Evolutionary conservation across 2,113 vertebrate species (phyloP).

Genomic region (Bubo scandiacus): DNA sequence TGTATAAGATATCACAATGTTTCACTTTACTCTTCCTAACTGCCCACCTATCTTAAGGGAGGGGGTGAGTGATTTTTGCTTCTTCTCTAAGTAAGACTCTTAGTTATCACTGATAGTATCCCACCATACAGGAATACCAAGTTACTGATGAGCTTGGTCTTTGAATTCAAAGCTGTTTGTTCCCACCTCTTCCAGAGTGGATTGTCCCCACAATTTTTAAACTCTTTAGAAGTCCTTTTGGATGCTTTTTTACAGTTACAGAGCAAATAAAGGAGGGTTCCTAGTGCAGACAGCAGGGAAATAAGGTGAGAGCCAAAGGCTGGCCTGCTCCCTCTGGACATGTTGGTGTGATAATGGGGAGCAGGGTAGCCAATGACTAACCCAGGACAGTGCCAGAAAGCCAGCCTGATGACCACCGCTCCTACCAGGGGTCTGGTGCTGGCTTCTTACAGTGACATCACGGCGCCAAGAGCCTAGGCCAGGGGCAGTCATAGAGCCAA

Average conservation of each 20-base stretch:
- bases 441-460: neutral
- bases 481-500: neutral
- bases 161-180: neutral
- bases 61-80: neutral
- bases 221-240: neutral
- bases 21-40: neutral
- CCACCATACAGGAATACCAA: neutral
- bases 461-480: neutral
- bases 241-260: neutral
- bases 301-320: neutral
- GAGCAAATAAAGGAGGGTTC: neutral
- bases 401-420: neutral
- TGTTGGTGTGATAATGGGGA: neutral
- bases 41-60: neutral
- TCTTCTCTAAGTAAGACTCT: neutral
- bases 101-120: neutral
- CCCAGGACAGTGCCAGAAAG: neutral
- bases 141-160: neutral
- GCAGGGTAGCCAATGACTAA: neutral
- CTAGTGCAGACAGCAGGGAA: neutral
- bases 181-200: neutral
- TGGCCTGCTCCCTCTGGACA: neutral
- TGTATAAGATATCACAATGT: neutral
- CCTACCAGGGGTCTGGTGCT: neutral
- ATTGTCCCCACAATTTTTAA: neutral